Percentiles rank a stretch among this genome's conserved stretches.
Evolutionary conservation across 1,140 invertebrate genomes (phyloP).

Genomic region (Bombyx mori): ASM3026992v2 NC_085122.1:10348001-10348500

Average conservation of each 20-base stretch:
- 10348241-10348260: too few relatives aligned
- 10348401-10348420: background rate
- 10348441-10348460: background rate
- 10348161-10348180: too few relatives aligned
- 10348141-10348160: too few relatives aligned
- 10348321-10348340: background rate
- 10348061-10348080: conserved; percentile 14
- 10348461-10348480: background rate
- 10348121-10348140: too few relatives aligned
- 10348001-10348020: conserved; percentile 32
- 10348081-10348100: too few relatives aligned
- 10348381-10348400: conserved; percentile 25
- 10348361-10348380: conserved; percentile 48
- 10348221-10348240: too few relatives aligned
- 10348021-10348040: conserved; percentile 26
- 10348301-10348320: conserved; percentile 19
- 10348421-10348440: background rate
- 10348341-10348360: conserved; percentile 77
- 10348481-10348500: background rate
- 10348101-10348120: too few relatives aligned
- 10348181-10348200: too few relatives aligned
- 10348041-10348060: conserved; percentile 19
- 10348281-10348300: conserved; percentile 28
- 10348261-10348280: too few relatives aligned
- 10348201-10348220: too few relatives aligned